Evolutionary conservation across 2,113 vertebrate species (phyloP).

Genomic region (Amblyopsis rosae): DNA sequence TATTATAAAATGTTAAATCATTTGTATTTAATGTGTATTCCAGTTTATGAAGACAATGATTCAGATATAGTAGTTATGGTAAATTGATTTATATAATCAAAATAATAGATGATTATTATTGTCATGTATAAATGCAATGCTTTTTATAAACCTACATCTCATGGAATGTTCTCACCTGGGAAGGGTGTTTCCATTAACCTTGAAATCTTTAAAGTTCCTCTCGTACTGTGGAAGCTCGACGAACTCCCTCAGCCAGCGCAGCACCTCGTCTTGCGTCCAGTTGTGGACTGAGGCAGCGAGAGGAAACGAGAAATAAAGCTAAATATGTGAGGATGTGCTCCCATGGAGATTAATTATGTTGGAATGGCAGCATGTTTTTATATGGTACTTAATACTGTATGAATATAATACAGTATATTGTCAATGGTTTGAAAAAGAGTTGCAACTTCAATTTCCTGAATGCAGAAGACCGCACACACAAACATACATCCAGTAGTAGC

Average conservation of each 20-base stretch:
- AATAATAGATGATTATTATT: too few relatives aligned
- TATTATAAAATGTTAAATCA: too few relatives aligned
- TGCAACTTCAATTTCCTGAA: not conserved
- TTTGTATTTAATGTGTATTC: too few relatives aligned
- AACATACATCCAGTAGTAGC: not conserved
- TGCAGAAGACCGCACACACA: conserved; percentile 2
- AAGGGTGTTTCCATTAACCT: conserved; percentile 91
- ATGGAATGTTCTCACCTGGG: conserved; percentile 81
- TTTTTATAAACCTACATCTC: not conserved
- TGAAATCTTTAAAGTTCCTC: conserved; percentile 90
- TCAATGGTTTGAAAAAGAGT: not conserved
- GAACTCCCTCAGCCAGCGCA: conserved; percentile 82
- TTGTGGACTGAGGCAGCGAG: conserved; percentile 70
- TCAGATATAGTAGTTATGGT: too few relatives aligned
- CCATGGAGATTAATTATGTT: too few relatives aligned
- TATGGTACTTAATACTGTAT: too few relatives aligned
- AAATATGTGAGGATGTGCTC: not conserved
- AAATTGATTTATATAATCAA: too few relatives aligned
- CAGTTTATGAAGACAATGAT: too few relatives aligned
- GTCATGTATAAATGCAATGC: not conserved
- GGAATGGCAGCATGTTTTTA: too few relatives aligned
- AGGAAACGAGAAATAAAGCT: not conserved
- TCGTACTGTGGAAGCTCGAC: conserved; percentile 96
- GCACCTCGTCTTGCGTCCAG: conserved; percentile 76
- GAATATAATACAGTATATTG: too few relatives aligned